Evolutionary conservation across 2,888 invertebrate genomes (phyloP), one percentile per base, ranked within the genome.

Genomic region (Orgyia antiqua): DNA sequence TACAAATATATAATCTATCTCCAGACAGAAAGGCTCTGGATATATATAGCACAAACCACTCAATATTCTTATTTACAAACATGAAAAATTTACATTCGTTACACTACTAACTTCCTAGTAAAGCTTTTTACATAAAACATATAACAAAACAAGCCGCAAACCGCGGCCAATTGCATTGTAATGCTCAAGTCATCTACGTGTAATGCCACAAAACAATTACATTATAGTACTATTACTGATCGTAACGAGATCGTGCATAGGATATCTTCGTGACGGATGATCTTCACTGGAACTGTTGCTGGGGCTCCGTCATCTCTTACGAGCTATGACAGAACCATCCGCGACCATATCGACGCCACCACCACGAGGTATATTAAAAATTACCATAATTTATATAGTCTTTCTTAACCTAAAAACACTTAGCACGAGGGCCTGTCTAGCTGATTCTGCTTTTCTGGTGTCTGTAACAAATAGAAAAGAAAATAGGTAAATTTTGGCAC

Each of bases 361-460:
- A 42, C 61, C 60, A 58, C 74, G 78, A 78, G 76, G 78, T 77
- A 71, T 67, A 48, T 78, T n/a, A 65, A 68, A 60, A 59, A 58
- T 73, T 78, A 75, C 73, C 79, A 78, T 76, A 74, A 76, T 69
- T 73, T 69, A 69, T 62, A 76, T 59, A 60, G 77, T 80, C 73
- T 65, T 42, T 66, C 58, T 68, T 67, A 70, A 56, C 33, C 61
- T 77, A 74, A 15, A 48, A 58, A 47, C 67, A 64, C 59, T 72
- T 80, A 84, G 59, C 83, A 83, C 49, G 79, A 75, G 48, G 88
- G 82, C 77, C 89, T 88, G 68, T 90, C 90, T 34, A 87, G 87
- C 43, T 89, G 88, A 55, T 89, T 88, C 59, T 89, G 83, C 68
- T 90, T 90, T 66, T 90, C 90, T 54, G 89, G 87, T 49, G 87